These are phyloP conservation scores for Beroe forskalii DNA, from an alignment of 37 sponge, comb jelly and placozoan genomes.

Conservation along the genomic window DNA sequence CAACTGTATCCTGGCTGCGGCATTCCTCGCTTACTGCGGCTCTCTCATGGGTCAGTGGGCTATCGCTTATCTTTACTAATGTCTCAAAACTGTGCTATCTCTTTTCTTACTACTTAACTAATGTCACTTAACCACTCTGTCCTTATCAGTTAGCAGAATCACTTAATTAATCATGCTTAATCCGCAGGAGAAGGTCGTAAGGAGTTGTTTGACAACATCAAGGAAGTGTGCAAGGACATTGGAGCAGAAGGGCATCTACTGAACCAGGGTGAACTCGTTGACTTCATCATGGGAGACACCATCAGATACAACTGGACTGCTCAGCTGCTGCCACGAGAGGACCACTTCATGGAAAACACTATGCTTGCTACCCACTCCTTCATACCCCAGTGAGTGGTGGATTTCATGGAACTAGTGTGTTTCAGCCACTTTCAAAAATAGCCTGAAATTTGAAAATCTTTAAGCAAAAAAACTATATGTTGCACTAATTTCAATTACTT, in stretches of 20 bases:
- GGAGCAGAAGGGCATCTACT: constrained; percentile 25
- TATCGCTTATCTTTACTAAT: too few relatives aligned
- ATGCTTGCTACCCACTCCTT: constrained; percentile 62
- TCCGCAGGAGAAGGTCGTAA: constrained; percentile 41
- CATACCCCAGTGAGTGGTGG: constrained; percentile 54
- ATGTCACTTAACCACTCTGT: too few relatives aligned
- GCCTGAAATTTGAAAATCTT: too few relatives aligned
- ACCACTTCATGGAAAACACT: constrained; percentile 57
- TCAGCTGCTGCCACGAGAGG: constrained; percentile 20
- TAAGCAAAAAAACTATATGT: too few relatives aligned
- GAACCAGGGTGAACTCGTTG: constrained; percentile 28
- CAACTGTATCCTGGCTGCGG: constrained; percentile 79
- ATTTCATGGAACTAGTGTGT: too few relatives aligned
- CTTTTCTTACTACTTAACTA: too few relatives aligned
- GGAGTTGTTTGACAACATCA: constrained; percentile 13
- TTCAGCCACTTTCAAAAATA: too few relatives aligned
- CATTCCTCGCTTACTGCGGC: constrained; percentile 79
- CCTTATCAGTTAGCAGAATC: too few relatives aligned
- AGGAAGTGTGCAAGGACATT: constrained; percentile 6
- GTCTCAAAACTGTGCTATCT: too few relatives aligned
- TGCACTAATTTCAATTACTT: too few relatives aligned
- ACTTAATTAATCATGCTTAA: too few relatives aligned
- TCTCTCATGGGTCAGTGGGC: constrained; percentile 61
- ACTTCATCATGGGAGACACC: constrained; percentile 43
- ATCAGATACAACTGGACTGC: constrained; percentile 47